phyloP scores from a whole-genome alignment of 2,888 invertebrate species.

The Cryptocheilus praepositus region DNA sequence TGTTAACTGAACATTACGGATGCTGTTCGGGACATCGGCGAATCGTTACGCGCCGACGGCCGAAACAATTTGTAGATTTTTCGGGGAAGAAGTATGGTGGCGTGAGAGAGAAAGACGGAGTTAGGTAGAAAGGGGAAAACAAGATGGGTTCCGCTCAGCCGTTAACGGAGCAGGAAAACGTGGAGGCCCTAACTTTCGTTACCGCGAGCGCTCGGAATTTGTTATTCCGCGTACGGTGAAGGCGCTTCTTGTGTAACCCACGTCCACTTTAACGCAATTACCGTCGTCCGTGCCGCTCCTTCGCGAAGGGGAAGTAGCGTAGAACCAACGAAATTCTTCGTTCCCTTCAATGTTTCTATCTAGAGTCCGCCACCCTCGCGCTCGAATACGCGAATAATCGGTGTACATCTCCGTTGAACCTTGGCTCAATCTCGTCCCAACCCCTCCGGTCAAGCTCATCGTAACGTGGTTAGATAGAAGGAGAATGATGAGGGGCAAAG shows the following conservation, averaged over 20 bases:
- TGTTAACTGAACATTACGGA: not conserved
- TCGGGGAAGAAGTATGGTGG: not conserved
- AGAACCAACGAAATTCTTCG: not conserved
- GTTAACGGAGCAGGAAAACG: conserved; percentile 54
- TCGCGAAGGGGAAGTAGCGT: not conserved
- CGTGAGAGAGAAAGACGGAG: not conserved
- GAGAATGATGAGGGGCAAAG: conserved; percentile 2
- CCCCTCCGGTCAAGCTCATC: too few species aligned
- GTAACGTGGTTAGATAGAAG: conserved; percentile 1
- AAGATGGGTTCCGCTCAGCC: conserved; percentile 30
- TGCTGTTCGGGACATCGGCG: too few species aligned
- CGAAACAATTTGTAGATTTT: too few species aligned
- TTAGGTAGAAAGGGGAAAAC: not conserved
- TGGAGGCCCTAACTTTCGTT: conserved; percentile 49
- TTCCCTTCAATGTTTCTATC: not conserved
- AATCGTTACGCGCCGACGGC: too few species aligned
- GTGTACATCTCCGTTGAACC: too few species aligned
- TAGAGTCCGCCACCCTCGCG: too few species aligned
- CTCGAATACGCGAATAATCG: not conserved
- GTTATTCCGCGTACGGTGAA: conserved; percentile 54
- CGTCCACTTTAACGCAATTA: conserved; percentile 71
- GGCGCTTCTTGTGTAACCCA: conserved; percentile 63
- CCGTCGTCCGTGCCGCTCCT: conserved; percentile 35
- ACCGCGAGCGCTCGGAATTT: conserved; percentile 44
- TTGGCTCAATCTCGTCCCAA: too few species aligned